phyloP scores from a whole-genome alignment of 2,888 invertebrate genomes.

The Yponomeuta malinellus region DNA sequence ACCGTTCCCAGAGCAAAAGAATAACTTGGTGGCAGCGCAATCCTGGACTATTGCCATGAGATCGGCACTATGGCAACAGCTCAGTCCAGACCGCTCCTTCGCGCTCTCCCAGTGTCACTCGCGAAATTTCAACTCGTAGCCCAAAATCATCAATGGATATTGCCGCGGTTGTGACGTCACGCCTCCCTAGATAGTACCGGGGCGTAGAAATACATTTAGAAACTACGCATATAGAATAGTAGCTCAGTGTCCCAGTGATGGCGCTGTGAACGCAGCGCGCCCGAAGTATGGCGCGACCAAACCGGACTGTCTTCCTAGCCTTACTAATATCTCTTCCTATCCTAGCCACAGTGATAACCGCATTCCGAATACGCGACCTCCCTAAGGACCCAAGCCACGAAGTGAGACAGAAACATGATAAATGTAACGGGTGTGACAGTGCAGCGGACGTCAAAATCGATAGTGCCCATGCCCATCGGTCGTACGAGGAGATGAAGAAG shows the following conservation, averaged over 20 bases:
- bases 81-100: constrained; percentile 64
- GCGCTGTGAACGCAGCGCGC: constrained; percentile 62
- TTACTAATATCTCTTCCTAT: constrained; percentile 63
- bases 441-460: constrained; percentile 51
- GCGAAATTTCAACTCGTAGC: constrained; percentile 5
- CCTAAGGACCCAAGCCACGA: constrained; percentile 46
- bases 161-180: constrained; percentile 24
- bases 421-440: constrained; percentile 62
- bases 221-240: neutral
- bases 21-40: constrained; percentile 20
- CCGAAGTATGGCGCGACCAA: constrained; percentile 64
- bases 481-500: constrained; percentile 47
- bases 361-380: constrained; percentile 70
- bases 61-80: constrained; percentile 78
- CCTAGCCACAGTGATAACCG: constrained; percentile 70
- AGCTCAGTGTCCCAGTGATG: constrained; percentile 59
- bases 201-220: neutral
- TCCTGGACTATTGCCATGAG: constrained; percentile 66
- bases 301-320: constrained; percentile 67
- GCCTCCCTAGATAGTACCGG: constrained; percentile 24
- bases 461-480: constrained; percentile 54
- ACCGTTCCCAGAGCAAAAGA: neutral
- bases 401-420: constrained; percentile 33
- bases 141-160: constrained; percentile 45
- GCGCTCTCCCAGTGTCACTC: constrained; percentile 10